Base-by-base conservation (phyloP, 30 jellyfish, hydroid and myxozoan genomes). In the Hydractinia symbiolongicarpus region DNA sequence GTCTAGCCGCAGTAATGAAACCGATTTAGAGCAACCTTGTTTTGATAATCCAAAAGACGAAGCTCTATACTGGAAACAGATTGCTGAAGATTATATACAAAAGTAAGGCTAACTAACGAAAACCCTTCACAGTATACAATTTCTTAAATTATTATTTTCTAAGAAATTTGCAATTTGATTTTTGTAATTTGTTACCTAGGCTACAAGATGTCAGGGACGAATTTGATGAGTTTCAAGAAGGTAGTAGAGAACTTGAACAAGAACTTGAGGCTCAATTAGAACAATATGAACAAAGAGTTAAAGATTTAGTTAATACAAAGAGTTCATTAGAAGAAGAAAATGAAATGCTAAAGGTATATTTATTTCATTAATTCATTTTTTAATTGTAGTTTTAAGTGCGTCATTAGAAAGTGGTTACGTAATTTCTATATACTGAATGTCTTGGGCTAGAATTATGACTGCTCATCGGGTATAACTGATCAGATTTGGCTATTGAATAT, bases 211-310 rank as follows among this genome's bases (percentile, higher is more conserved):
- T 88, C 21, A 77, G 87, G 82, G 99, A 94, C 69, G 99, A 94
- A 80, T 94, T 84, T 82, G 99, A 94, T 82, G 99, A 94, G 17
- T 94, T 94, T 75, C 99, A 94, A 73, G 99, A 94, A 76, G 99
- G 99, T n/a, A 86, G 96, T 53, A 80, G 99, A 81, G 97, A 94
- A 58, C 55, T 94, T 14, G 99, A 94, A 60, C 93, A 95, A 9
- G 99, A 94, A 75, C 92, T 94, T 5, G 99, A 94, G 66, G 97
- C 99, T 57, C 99, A 94, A 55, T 74, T 94, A 20, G 99, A 94
- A 81, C 99, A 94, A 81, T 78, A 94, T 55, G 99, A 94, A 81
- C 79, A 57, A 57, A 81, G 96, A 66, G 90, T 88, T 1, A 94
- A 94, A 81, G 99, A 94, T 56, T 78, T 94, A 20, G 69, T 82